Conservation (phyloP, 2,888 invertebrate genomes). For the Malachius bipustulatus region DNA sequence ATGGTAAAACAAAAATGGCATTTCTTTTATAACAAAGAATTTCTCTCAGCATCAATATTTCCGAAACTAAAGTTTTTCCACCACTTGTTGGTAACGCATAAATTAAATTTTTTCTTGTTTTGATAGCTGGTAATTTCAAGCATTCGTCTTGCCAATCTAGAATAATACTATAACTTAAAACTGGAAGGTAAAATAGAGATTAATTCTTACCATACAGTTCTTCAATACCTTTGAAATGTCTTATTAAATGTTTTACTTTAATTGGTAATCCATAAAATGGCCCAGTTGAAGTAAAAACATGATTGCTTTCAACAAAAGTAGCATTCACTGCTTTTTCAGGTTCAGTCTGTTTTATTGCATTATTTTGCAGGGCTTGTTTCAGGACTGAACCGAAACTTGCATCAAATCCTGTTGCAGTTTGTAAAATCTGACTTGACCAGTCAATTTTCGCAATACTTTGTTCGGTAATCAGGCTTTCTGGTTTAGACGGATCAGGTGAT, state of each 20-base stretch:
- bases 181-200: neutral
- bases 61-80: slow-evolving; percentile 94
- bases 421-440: slow-evolving; percentile 18
- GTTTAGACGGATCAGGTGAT: slow-evolving; percentile 3
- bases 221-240: slow-evolving; percentile 64
- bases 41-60: slow-evolving; percentile 83
- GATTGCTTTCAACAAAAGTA: slow-evolving; percentile 13
- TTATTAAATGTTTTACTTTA: slow-evolving; percentile 56
- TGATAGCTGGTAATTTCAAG: slow-evolving; percentile 62
- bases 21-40: slow-evolving; percentile 68
- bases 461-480: slow-evolving; percentile 7
- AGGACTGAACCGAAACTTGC: slow-evolving; percentile 26
- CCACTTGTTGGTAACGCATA: slow-evolving; percentile 94
- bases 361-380: slow-evolving; percentile 28
- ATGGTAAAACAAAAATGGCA: slow-evolving; percentile 83
- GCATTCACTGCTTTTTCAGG: slow-evolving; percentile 15
- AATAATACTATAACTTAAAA: slow-evolving; percentile 21
- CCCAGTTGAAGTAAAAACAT: slow-evolving; percentile 28
- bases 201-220: slow-evolving; percentile 64
- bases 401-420: slow-evolving; percentile 20
- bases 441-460: slow-evolving; percentile 9
- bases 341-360: slow-evolving; percentile 25
- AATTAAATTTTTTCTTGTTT: slow-evolving; percentile 66
- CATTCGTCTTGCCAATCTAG: slow-evolving; percentile 94
- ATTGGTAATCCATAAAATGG: slow-evolving; percentile 72